phyloP scores from a whole-genome alignment of 2,888 invertebrate species.

The Plagodis pulveraria region DNA sequence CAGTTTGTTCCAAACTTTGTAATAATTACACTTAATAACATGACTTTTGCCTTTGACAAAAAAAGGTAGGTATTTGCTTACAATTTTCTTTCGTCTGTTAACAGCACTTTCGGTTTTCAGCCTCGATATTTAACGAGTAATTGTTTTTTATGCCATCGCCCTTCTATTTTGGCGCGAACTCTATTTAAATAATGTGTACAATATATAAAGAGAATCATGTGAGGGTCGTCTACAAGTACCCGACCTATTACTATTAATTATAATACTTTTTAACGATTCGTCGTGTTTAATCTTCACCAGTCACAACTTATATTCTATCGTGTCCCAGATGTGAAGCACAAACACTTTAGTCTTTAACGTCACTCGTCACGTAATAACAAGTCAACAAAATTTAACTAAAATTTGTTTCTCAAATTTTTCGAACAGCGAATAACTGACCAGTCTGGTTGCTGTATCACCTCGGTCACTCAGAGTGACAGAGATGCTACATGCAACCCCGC shows the following conservation, averaged over 20 bases:
- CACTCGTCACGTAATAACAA: constrained; percentile 62
- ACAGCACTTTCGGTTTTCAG: too few species aligned
- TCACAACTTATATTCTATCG: constrained; percentile 33
- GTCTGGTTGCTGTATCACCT: constrained; percentile 75
- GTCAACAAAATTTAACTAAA: constrained; percentile 73
- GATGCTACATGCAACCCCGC: constrained; percentile 82
- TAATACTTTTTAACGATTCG: constrained; percentile 35
- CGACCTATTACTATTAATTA: constrained; percentile 30
- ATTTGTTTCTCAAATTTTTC: constrained; percentile 73
- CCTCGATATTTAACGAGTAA: too few species aligned
- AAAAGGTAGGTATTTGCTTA: too few species aligned
- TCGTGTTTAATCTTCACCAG: constrained; percentile 34
- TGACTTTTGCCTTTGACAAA: too few species aligned
- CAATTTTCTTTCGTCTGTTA: too few species aligned
- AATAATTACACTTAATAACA: too few species aligned
- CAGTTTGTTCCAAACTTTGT: too few species aligned
- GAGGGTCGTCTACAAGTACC: constrained; percentile 29
- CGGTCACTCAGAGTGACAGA: constrained; percentile 36
- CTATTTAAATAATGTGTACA: constrained; percentile 16
- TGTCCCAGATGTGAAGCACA: constrained; percentile 49
- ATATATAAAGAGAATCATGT: constrained; percentile 25
- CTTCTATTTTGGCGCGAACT: too few species aligned
- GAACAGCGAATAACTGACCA: constrained; percentile 85
- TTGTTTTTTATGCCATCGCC: too few species aligned
- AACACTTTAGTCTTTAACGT: constrained; percentile 67